phyloP scores from a whole-genome alignment of 1,140 invertebrate genomes.

The Diabrotica undecimpunctata region DNA sequence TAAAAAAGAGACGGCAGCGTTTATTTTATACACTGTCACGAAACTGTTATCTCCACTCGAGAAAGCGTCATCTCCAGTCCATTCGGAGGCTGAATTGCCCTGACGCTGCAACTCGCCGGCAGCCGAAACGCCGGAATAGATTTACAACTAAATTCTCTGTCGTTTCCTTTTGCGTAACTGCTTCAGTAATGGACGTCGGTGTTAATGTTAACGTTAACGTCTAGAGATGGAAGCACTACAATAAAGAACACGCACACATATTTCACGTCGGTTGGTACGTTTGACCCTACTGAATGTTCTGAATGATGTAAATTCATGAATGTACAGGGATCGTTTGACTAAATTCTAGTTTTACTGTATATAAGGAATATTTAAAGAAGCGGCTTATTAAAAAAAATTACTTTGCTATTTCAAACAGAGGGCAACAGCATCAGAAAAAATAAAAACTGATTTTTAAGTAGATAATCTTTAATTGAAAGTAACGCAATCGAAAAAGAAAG shows the following conservation, averaged over 20 bases:
- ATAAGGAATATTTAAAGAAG: too few relatives aligned
- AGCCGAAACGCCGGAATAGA: conserved; percentile 5
- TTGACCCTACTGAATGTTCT: neutral
- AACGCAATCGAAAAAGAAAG: too few relatives aligned
- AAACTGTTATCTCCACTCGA: too few relatives aligned
- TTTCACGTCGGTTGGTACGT: neutral
- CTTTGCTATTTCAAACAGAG: too few relatives aligned
- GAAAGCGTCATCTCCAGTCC: neutral
- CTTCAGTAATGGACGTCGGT: conserved; percentile 4
- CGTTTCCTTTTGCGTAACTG: conserved; percentile 10
- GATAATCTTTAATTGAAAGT: too few relatives aligned
- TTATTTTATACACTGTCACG: too few relatives aligned
- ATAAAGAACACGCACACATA: conserved; percentile 2
- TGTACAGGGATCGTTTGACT: neutral
- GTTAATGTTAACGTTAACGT: neutral
- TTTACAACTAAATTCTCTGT: conserved; percentile 10
- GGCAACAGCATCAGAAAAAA: too few relatives aligned
- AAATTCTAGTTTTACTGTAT: too few relatives aligned
- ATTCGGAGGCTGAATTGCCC: neutral
- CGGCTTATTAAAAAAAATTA: too few relatives aligned
- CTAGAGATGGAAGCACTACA: neutral
- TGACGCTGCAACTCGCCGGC: neutral
- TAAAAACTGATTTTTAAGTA: too few relatives aligned
- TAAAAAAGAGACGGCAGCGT: too few relatives aligned
- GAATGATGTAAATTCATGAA: neutral